Evolutionary conservation across 2,797 vertebrate species (phyloP), one percentile per base, ranked within the genome.

Genomic region (Taeniopygia guttata): DNA sequence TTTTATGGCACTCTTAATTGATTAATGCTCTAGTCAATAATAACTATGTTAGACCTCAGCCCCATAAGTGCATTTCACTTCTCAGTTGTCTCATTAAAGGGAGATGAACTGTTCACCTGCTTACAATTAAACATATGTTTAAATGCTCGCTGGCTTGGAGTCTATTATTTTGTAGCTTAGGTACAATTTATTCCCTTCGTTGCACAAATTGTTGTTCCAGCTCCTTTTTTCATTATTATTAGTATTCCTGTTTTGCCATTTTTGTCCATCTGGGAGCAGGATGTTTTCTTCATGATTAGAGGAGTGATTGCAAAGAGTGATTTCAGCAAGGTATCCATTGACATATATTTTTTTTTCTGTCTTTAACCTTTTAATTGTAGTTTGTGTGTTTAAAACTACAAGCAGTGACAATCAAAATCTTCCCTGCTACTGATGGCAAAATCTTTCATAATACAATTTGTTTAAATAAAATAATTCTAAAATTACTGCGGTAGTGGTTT

Each of bases 231-330:
- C 22, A 12, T 76, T 54, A 21, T 68, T 45, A n/a, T 59, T 60
- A 54, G 13, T 77, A 52, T 40, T 88, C 46, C 32, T 64, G 5
- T 52, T 92, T 78, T 92, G 79, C 66, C 17, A 73, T 25, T 45
- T 75, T 89, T 93, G 29, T 84, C 79, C 84, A 82, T 84, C 66
- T 92, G 82, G 69, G 48, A 90, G 52, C 36, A 91, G 74, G 52
- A 75, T 73, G 25, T 46, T 87, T 84, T 83, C 48, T 84, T 75
- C 70, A 34, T 45, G 8, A 78, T 59, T 86, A 51, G 16, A 75
- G 45, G 19, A 69, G 16, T 11, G 13, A 76, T 67, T 91, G 11
- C 12, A 59, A 75, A 42, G 19, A 69, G 17, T 13, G 9, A 79
- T 69, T 91, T 91, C 62, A 89, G 58, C 29, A 48, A 45, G 36